These are phyloP conservation scores for Acronicta psi DNA, from an alignment of 2,888 invertebrate species.

Conservation along the genomic window DNA sequence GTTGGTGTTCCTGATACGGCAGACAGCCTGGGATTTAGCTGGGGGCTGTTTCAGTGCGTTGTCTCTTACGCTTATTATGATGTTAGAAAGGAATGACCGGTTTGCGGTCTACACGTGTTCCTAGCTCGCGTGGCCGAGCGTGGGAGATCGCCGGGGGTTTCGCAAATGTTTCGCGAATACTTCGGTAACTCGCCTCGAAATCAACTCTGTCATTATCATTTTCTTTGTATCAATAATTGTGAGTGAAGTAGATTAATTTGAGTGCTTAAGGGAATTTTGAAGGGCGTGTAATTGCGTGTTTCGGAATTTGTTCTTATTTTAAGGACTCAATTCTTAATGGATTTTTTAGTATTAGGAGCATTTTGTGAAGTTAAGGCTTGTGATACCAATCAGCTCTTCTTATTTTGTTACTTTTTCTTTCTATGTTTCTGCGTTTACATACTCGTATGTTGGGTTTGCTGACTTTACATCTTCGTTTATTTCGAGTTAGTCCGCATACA, in stretches of 20 bases:
- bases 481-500: slow-evolving; percentile 25
- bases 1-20: slow-evolving; percentile 36
- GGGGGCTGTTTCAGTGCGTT: slow-evolving; percentile 65
- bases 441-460: not conserved
- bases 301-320: no score
- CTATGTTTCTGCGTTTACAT: not conserved
- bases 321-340: no score
- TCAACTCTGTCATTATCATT: slow-evolving; percentile 36
- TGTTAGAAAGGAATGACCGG: slow-evolving; percentile 64
- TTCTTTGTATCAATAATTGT: slow-evolving; percentile 29
- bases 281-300: not conserved
- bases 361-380: not conserved
- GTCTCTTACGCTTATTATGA: slow-evolving; percentile 59
- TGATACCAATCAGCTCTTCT: not conserved
- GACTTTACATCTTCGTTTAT: slow-evolving; percentile 5
- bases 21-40: slow-evolving; percentile 77
- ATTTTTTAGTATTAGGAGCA: not conserved
- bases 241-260: slow-evolving; percentile 5
- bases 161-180: slow-evolving; percentile 63
- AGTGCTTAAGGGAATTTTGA: slow-evolving; percentile 5
- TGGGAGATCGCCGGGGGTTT: slow-evolving; percentile 77
- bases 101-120: slow-evolving; percentile 62
- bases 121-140: slow-evolving; percentile 67
- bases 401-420: no score
- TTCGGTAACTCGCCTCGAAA: slow-evolving; percentile 40